phyloP scores from a whole-genome alignment of 2,797 vertebrate genomes.

The Phataginus tetradactyla region DNA sequence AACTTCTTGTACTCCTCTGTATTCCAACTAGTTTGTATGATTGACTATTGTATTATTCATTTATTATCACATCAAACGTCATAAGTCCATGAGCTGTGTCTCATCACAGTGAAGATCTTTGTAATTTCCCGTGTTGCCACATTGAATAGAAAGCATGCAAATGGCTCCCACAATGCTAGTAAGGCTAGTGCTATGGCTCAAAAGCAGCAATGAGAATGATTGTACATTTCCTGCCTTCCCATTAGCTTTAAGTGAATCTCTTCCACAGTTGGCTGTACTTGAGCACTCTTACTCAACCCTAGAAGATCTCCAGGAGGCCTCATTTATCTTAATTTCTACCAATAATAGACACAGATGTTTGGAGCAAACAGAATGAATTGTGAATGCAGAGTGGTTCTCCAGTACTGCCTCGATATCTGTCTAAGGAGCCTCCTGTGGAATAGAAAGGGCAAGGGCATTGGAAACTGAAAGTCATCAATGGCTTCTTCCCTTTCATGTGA shows the following conservation, averaged over 20 bases:
- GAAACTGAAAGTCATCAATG: not conserved
- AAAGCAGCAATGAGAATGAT: conserved; percentile 24
- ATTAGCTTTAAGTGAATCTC: conserved; percentile 53
- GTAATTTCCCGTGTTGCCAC: not conserved
- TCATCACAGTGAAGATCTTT: conserved; percentile 31
- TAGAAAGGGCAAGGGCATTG: conserved; percentile 44
- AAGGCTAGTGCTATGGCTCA: not conserved
- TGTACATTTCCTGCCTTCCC: conserved; percentile 45
- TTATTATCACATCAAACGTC: not conserved
- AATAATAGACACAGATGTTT: conserved; percentile 67
- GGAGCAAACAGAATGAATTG: conserved; percentile 67
- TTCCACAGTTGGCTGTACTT: conserved; percentile 43
- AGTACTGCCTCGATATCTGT: not conserved
- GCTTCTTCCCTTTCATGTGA: conserved; percentile 9
- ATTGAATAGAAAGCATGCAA: not conserved
- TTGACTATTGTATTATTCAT: not conserved
- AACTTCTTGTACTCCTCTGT: not conserved
- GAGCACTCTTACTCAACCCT: conserved; percentile 37
- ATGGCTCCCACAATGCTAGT: conserved; percentile 6
- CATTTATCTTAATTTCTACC: conserved; percentile 77
- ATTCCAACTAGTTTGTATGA: conserved; percentile 1
- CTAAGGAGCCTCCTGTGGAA: not conserved
- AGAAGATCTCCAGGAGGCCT: conserved; percentile 14
- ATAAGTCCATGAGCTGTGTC: not conserved
- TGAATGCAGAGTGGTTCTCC: conserved; percentile 60